Evolutionary conservation across 2,888 invertebrate genomes (phyloP).

Genomic region (Cremastinae sp.): DNA sequence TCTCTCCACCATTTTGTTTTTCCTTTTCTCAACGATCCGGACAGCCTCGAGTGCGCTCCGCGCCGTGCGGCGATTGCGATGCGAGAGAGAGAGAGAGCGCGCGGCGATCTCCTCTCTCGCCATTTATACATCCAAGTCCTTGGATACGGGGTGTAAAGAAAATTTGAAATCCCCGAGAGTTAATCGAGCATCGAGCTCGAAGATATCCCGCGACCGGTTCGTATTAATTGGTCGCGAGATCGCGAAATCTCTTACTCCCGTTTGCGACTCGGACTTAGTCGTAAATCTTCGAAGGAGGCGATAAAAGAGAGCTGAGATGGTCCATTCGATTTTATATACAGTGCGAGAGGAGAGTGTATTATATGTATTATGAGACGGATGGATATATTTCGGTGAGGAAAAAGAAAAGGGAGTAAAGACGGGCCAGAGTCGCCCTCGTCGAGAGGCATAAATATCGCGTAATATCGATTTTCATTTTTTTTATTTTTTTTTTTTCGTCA

Average conservation of each 20-base stretch:
- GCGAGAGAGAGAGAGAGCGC: constrained; percentile 38
- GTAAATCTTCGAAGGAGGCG: constrained; percentile 51
- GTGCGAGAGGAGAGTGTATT: constrained; percentile 42
- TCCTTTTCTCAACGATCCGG: background rate
- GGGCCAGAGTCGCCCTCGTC: too few species aligned
- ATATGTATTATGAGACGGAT: constrained; percentile 50
- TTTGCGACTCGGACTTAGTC: constrained; percentile 22
- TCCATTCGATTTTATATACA: constrained; percentile 15
- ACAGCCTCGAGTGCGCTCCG: constrained; percentile 1
- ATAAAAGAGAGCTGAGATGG: constrained; percentile 52
- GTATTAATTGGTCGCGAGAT: constrained; percentile 58
- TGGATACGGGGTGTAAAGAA: constrained; percentile 28
- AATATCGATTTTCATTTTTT: background rate
- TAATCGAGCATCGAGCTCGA: constrained; percentile 57
- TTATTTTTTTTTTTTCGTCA: background rate
- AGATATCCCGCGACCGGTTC: constrained; percentile 55
- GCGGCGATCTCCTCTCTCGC: constrained; percentile 7
- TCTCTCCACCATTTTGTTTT: too few species aligned
- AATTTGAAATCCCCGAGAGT: constrained; percentile 32
- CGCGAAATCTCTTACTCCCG: constrained; percentile 22
- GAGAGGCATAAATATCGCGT: too few species aligned
- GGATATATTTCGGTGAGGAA: constrained; percentile 20
- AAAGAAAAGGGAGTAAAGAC: background rate
- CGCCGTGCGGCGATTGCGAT: constrained; percentile 45
- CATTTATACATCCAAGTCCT: background rate